Base-by-base conservation (phyloP, 2,113 vertebrate species). In the Ceyx cyanopectus region DNA sequence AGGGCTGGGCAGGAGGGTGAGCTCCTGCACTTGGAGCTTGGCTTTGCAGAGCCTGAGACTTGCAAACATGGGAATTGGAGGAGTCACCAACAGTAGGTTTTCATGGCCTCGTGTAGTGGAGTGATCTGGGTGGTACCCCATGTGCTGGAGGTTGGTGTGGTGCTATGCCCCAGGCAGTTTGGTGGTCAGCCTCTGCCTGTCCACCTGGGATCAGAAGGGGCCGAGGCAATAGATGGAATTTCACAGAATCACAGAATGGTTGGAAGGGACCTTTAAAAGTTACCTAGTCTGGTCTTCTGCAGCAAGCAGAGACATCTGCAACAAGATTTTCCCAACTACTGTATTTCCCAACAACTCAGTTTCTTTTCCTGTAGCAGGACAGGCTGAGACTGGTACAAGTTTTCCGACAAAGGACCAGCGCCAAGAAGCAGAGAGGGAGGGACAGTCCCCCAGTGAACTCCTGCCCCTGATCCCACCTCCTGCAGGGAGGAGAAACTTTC, bases 31-130 rank as follows among this genome's bases (percentile, higher is more conserved):
- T 32, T 12, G 15, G 45, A 29, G 12, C 22, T 46, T 0, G 2
- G 27, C 40, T 67, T 46, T 62, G 76, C 10, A 7, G 68, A 32
- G 56, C n/a, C 19, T 7, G 13, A 32, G 46, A 24, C 40, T 16
- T 41, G 17, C 45, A 74, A 61, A 27, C 21, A 34, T 2, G 1
- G n/a, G 37, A 69, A 22, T 21, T 56, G 48, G 62, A 50, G 54
- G 32, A 48, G 56, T 27, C 18, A 18, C n/a, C n/a, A 1, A 1
- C 32, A 27, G 12, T 37, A 12, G 41, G 24, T 21, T 72, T 29
- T n/a, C 4, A 3, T 2, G 11, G 60, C 16, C 26, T 45, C 12
- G 0, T 5, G 13, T 46, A 8, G 32, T 54, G 46, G 29, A 48
- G 20, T 9, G 14, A 58, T 10, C 51, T 23, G 51, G 57, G 22